A percentile compares a stretch with the other conserved stretches of the same genome.
These are phyloP conservation scores for Volucella inanis DNA, from an alignment of 2,888 invertebrate species.

Conservation along the genomic window DNA sequence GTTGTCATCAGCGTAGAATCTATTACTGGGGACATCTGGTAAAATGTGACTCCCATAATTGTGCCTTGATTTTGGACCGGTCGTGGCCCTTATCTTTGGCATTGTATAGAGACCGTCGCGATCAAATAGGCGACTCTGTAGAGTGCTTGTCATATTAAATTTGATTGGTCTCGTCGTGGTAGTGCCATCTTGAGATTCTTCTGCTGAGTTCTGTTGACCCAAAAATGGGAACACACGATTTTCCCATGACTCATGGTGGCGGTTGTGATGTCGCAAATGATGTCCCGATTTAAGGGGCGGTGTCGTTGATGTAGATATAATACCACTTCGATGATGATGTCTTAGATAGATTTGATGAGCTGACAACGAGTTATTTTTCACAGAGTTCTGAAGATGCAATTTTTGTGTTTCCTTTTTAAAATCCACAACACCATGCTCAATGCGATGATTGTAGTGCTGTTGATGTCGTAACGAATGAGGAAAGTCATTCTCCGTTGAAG, in stretches of 20 bases:
- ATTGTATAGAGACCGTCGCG: constrained; percentile 79
- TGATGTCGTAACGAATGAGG: constrained; percentile 78
- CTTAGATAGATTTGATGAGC: constrained; percentile 64
- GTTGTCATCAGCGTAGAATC: constrained; percentile 62
- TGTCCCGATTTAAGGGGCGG: constrained; percentile 74
- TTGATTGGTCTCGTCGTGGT: constrained; percentile 57
- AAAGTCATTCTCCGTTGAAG: constrained; percentile 63
- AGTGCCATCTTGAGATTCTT: constrained; percentile 23
- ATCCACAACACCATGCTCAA: constrained; percentile 76
- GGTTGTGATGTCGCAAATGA: constrained; percentile 81
- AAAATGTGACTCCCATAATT: constrained; percentile 71
- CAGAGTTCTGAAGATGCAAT: neutral
- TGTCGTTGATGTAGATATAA: constrained; percentile 26
- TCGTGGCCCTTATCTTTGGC: constrained; percentile 76
- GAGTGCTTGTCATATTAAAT: constrained; percentile 73
- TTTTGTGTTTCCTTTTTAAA: constrained; percentile 67
- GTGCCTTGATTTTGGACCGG: constrained; percentile 75
- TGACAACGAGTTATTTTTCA: constrained; percentile 40
- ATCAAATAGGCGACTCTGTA: constrained; percentile 80
- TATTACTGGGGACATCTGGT: constrained; percentile 41
- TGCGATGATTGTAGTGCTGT: constrained; percentile 78
- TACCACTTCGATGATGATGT: constrained; percentile 66
- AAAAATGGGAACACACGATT: constrained; percentile 79
- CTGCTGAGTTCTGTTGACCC: constrained; percentile 77
- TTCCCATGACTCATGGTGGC: constrained; percentile 80